Evolutionary conservation across 2,888 invertebrate genomes (phyloP), one percentile per base, ranked within the genome.

Genomic region (Dexiosoma caninum): DNA sequence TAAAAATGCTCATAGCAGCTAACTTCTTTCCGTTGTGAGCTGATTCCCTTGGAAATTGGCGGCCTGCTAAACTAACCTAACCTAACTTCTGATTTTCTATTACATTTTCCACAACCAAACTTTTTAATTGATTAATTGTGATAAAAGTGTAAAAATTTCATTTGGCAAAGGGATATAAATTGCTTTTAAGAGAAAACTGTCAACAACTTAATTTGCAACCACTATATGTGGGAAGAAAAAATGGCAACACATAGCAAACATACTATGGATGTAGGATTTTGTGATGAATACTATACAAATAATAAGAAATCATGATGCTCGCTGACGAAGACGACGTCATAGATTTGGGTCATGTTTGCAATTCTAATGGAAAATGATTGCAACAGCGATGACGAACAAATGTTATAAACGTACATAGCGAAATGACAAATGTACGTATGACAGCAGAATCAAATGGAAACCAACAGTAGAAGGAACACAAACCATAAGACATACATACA

Each of bases 301-400:
- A 37, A 23, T 12, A 64, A 12, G 46, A 4, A 57, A 57, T 30
- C 64, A 74, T 74, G 55, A 57, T 66, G 49, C 14, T 57, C 32
- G 14, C 40, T 75, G 59, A 46, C 16, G 55, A 74, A 16, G 32
- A 66, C 53, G 49, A 72, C 62, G 69, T 77, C 57, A 81, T 81
- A 77, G 76, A 86, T 85, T 85, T 88, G 86, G 88, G 88, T 88
- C 88, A 88, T 88, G 88, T 88, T 87, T 87, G 86, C 86, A 79
- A 82, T 86, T 86, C 87, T 86, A 88, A 87, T 87, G 86, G 86
- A 86, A 87, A 86, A 88, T 86, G 86, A 88, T 87, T 87, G 87
- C 88, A 87, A 87, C 84, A 84, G 67, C 70, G 60, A 79, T 70
- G 69, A 40, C 14, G 55, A 62, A 55, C 27, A 62, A 77, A 62